Percentiles rank a stretch among this genome's conserved stretches.
phyloP scores from a whole-genome alignment of 2,797 vertebrate species.

The Myotis planiceps region DNA sequence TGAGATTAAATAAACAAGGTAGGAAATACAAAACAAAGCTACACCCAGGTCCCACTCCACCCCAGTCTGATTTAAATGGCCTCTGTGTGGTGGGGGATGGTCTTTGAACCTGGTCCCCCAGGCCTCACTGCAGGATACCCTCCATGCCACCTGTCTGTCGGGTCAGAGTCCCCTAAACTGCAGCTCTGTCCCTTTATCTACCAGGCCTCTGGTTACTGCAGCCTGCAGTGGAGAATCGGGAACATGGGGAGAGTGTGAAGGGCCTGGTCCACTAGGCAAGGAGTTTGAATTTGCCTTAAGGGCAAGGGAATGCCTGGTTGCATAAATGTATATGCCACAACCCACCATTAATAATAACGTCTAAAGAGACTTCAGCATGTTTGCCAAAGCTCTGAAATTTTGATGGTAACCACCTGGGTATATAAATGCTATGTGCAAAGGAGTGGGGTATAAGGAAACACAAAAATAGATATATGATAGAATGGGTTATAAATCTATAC shows the following conservation, averaged over 20 bases:
- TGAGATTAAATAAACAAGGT: not conserved
- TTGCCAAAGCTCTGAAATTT: slow-evolving; percentile 60
- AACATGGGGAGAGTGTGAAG: not conserved
- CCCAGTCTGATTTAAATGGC: not conserved
- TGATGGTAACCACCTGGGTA: slow-evolving; percentile 54
- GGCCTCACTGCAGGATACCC: accelerated
- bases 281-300: slow-evolving; percentile 26
- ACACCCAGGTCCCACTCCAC: not conserved
- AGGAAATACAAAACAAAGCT: not conserved
- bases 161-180: not conserved
- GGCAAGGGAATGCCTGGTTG: slow-evolving; percentile 5
- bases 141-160: not conserved
- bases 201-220: not conserved
- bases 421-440: slow-evolving; percentile 57
- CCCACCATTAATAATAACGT: slow-evolving; percentile 8
- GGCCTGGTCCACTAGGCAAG: not conserved
- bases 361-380: slow-evolving; percentile 38
- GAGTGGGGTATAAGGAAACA: not conserved
- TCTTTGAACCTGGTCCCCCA: not conserved
- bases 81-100: not conserved
- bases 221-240: not conserved
- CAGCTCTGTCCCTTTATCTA: not conserved
- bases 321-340: slow-evolving; percentile 21
- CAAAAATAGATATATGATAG: slow-evolving; percentile 49
- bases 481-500: slow-evolving; percentile 46